Conservation (phyloP, 2,888 invertebrate species). For the Liodrosophila aerea region DNA sequence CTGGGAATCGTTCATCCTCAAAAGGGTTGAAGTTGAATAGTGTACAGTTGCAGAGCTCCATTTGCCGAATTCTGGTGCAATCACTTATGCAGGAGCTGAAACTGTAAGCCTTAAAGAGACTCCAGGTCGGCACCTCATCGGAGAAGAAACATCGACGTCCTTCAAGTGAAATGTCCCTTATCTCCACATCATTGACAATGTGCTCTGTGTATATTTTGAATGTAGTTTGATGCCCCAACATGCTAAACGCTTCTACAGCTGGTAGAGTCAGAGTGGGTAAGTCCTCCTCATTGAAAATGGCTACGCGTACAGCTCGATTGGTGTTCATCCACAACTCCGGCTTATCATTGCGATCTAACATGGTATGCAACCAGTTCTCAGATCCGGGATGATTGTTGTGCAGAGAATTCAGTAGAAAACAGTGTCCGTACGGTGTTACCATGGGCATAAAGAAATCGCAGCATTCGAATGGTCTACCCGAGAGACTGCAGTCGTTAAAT, state of each 20-base stretch:
- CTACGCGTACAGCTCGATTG: slow-evolving; percentile 53
- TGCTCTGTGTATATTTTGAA: slow-evolving; percentile 83
- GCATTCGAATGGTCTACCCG: slow-evolving; percentile 84
- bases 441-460: slow-evolving; percentile 85
- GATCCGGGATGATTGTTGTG: slow-evolving; percentile 83
- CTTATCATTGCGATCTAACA: slow-evolving; percentile 61
- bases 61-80: slow-evolving; percentile 86
- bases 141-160: slow-evolving; percentile 88
- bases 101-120: slow-evolving; percentile 86
- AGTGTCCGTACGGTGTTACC: slow-evolving; percentile 85
- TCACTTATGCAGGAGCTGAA: slow-evolving; percentile 88
- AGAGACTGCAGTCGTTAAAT: slow-evolving; percentile 84
- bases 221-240: slow-evolving; percentile 50
- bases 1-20: slow-evolving; percentile 41
- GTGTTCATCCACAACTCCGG: slow-evolving; percentile 65
- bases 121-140: slow-evolving; percentile 84
- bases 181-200: slow-evolving; percentile 87
- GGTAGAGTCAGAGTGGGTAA: slow-evolving; percentile 71
- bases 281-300: slow-evolving; percentile 79
- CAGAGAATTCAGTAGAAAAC: slow-evolving; percentile 85
- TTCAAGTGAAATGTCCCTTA: slow-evolving; percentile 84
- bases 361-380: slow-evolving; percentile 72
- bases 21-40: slow-evolving; percentile 86
- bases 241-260: slow-evolving; percentile 35
- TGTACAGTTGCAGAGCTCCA: slow-evolving; percentile 86